Evolutionary conservation across 2,888 invertebrate genomes (phyloP).

Genomic region (Drosophila atroscutellata): DNA sequence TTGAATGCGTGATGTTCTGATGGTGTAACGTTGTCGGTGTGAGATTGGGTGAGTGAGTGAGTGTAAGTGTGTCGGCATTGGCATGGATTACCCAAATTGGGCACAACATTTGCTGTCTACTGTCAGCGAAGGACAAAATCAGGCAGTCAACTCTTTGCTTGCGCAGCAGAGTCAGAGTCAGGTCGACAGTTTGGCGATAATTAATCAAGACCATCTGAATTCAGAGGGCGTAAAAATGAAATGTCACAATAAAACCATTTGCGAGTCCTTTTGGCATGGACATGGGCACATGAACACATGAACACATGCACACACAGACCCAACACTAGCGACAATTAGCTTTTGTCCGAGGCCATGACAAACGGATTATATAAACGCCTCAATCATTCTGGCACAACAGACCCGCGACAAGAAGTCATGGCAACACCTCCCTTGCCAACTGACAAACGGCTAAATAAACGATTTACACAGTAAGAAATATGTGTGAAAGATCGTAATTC

Average conservation of each 20-base stretch:
- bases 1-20: conserved; percentile 5
- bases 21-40: not conserved
- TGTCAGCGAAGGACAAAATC: conserved; percentile 59
- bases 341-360: conserved; percentile 71
- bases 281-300: conserved; percentile 4
- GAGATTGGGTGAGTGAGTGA: not conserved
- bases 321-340: conserved; percentile 68
- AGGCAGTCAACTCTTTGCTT: conserved; percentile 56
- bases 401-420: conserved; percentile 61
- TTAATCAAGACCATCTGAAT: conserved; percentile 73
- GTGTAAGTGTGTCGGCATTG: conserved; percentile 11
- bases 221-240: conserved; percentile 72
- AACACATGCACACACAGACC: conserved; percentile 17
- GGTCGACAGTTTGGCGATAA: conserved; percentile 61
- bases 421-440: conserved; percentile 25
- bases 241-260: conserved; percentile 73
- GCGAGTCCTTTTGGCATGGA: conserved; percentile 53
- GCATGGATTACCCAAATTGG: conserved; percentile 33
- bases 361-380: conserved; percentile 74
- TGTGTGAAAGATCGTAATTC: conserved; percentile 26
- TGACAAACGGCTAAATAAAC: conserved; percentile 35
- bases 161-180: conserved; percentile 29
- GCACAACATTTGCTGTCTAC: conserved; percentile 50
- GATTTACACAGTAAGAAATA: conserved; percentile 49
- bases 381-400: conserved; percentile 63